Percentiles rank a stretch among this genome's conserved stretches.
phyloP scores from a whole-genome alignment of 2,888 invertebrate species.

The Euplagia quadripunctaria region DNA sequence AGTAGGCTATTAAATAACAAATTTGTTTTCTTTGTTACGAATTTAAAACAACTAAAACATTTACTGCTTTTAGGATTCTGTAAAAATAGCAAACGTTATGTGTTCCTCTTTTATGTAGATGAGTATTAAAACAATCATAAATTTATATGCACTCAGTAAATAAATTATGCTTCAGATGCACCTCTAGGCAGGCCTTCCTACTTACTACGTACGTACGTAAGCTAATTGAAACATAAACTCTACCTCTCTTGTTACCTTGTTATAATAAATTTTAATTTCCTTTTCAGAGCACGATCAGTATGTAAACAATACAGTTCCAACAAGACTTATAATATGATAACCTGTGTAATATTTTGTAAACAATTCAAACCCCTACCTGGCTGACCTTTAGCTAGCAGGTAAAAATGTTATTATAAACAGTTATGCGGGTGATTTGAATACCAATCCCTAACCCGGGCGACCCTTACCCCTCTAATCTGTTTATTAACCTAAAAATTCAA shows the following conservation, averaged over 20 bases:
- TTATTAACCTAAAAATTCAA: constrained; percentile 50
- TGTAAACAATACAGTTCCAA: constrained; percentile 15
- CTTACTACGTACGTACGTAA: not conserved
- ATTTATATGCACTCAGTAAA: not conserved
- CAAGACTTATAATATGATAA: constrained; percentile 20
- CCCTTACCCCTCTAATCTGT: constrained; percentile 45
- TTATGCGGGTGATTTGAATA: constrained; percentile 32
- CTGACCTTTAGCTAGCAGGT: constrained; percentile 31
- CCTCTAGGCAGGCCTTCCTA: not conserved
- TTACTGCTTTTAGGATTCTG: too few species aligned
- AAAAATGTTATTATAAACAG: constrained; percentile 38
- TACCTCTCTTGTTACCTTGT: not conserved
- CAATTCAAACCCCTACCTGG: constrained; percentile 27
- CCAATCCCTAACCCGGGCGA: constrained; percentile 25
- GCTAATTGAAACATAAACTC: constrained; percentile 2
- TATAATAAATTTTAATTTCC: not conserved
- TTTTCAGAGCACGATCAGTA: not conserved
- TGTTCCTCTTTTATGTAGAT: too few species aligned
- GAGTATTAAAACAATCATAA: too few species aligned
- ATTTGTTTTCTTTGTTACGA: too few species aligned
- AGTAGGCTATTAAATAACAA: too few species aligned
- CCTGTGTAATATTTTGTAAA: constrained; percentile 34
- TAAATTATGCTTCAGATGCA: not conserved
- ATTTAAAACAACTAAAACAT: too few species aligned
- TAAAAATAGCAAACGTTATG: too few species aligned